Evolutionary conservation across 2,888 invertebrate genomes (phyloP).

Genomic region (Tineola bisselliella): DNA sequence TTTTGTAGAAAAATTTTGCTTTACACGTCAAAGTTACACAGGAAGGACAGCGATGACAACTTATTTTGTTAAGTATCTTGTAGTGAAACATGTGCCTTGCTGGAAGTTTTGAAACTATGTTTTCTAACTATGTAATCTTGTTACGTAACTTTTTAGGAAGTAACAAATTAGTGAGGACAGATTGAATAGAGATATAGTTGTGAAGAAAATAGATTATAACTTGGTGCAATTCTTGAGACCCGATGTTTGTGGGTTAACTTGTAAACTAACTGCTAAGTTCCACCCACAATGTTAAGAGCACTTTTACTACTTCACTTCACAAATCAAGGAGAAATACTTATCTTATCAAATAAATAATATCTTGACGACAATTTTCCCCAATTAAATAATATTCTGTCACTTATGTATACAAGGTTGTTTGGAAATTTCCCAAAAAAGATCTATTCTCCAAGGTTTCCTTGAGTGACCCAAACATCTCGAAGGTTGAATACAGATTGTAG

Average conservation of each 20-base stretch:
- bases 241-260: background rate
- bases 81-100: background rate
- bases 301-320: too few relatives aligned
- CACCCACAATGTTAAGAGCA: too few relatives aligned
- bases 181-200: background rate
- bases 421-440: background rate
- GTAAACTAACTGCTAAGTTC: background rate
- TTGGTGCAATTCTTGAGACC: background rate
- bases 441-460: background rate
- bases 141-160: background rate
- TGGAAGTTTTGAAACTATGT: background rate
- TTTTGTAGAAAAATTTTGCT: constrained; percentile 17
- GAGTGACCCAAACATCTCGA: background rate
- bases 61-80: constrained; percentile 2
- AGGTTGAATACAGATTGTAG: constrained; percentile 1
- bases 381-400: background rate
- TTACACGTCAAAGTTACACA: background rate
- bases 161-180: background rate
- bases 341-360: too few relatives aligned
- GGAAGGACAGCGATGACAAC: background rate
- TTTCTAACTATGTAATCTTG: background rate
- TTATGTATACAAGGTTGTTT: background rate
- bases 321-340: too few relatives aligned
- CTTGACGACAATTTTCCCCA: too few relatives aligned
- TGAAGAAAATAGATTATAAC: background rate